Percentiles rank a stretch among this genome's conserved stretches.
Evolutionary conservation across 92 coral and sea anemone genomes (phyloP).

Genomic region (Phenganax marumi): DNA sequence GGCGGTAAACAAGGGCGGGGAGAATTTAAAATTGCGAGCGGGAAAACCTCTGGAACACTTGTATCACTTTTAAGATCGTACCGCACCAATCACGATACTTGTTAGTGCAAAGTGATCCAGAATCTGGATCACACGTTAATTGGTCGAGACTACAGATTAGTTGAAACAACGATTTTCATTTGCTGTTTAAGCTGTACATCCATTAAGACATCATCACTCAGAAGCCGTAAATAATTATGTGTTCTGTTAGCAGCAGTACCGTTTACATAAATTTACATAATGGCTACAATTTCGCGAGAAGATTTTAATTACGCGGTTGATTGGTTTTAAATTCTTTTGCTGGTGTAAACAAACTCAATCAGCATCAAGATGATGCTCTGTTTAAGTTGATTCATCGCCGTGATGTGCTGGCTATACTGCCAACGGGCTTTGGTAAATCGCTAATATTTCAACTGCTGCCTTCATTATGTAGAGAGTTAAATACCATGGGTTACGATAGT

Average conservation of each 20-base stretch:
- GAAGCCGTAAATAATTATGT: neutral
- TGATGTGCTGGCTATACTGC: slow-evolving; percentile 21
- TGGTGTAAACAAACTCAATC: neutral
- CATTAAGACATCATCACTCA: neutral
- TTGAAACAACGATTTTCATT: neutral
- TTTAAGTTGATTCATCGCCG: slow-evolving; percentile 5
- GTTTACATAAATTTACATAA: neutral
- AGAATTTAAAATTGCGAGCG: neutral
- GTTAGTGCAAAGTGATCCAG: slow-evolving; percentile 17
- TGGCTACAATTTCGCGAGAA: slow-evolving; percentile 5
- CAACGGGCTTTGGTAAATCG: neutral
- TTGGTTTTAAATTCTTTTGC: neutral
- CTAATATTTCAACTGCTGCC: neutral
- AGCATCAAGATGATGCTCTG: slow-evolving; percentile 21
- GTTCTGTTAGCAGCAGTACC: neutral
- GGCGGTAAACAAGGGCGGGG: neutral
- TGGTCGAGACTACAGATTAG: neutral
- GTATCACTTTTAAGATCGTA: neutral
- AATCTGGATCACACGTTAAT: slow-evolving; percentile 15
- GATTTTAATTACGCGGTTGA: neutral
- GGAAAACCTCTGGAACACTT: slow-evolving; percentile 24
- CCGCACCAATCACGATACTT: slow-evolving; percentile 24
- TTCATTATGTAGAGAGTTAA: neutral
- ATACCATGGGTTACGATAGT: slow-evolving; percentile 1
- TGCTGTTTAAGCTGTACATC: neutral